Evolutionary conservation across 2,113 vertebrate genomes (phyloP).

Genomic region (Hystrix brachyura): DNA sequence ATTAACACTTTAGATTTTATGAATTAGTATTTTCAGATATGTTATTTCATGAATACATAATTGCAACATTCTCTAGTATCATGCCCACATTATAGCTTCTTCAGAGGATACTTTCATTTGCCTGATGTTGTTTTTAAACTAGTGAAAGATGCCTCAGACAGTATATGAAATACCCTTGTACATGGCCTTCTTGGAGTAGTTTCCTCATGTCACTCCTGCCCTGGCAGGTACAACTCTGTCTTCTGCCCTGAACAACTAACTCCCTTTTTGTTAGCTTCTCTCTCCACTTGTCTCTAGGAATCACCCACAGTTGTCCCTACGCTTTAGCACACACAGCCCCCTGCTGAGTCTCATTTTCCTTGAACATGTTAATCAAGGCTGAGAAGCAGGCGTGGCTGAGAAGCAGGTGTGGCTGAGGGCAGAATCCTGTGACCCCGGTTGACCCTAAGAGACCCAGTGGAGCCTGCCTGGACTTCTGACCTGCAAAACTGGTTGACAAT

Average conservation of each 20-base stretch:
- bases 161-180: background rate
- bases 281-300: background rate
- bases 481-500: background rate
- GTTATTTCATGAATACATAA: background rate
- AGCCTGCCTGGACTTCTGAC: background rate
- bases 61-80: background rate
- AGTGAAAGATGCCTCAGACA: background rate
- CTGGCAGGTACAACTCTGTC: background rate
- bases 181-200: background rate
- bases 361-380: background rate
- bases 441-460: background rate
- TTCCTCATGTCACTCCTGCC: background rate
- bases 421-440: background rate
- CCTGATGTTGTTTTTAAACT: background rate
- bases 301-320: background rate
- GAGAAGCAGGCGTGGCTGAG: background rate
- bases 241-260: background rate
- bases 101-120: background rate
- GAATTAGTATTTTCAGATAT: conserved; percentile 19
- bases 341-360: background rate
- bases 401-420: background rate
- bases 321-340: background rate
- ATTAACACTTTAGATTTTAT: background rate
- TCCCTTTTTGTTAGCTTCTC: background rate
- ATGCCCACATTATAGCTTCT: background rate